Base-by-base conservation (phyloP, 2,113 vertebrate genomes). In the Pampusana beccarii region DNA sequence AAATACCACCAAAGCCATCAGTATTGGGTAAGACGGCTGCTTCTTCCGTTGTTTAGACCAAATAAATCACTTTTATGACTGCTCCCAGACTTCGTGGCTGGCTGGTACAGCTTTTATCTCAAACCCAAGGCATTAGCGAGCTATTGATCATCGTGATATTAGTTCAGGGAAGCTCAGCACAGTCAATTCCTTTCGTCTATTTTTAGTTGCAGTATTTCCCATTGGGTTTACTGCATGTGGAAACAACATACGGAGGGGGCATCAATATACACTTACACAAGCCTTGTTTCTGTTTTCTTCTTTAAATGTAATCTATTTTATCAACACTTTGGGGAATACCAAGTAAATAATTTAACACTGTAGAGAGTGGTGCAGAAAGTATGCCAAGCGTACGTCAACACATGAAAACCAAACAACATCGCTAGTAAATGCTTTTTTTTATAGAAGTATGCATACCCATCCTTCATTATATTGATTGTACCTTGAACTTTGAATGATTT, bases 181-280 rank as follows among this genome's bases (percentile, higher is more conserved):
- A 79, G 88, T 91, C 95, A 91, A 93, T 93, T 88, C 57, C 80
- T 86, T 44, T 48, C 16, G 25, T 26, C 91, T 90, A 91, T 93
- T 95, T 95, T 96, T 82, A 89, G 92, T 16, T 26, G 46, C 57
- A 31, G 51, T 48, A 86, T 80, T 93, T 92, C 92, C 90, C 92
- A n/a, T 9, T 60, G 46, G 69, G 15, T 80, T 79, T 54, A n/a
- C 26, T 74, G 90, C 53, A 81, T 31, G 60, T 56, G 56, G 42
- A 25, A 88, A 79, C 29, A 48, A 60, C 61, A 86, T 9, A 44
- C 0, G 46, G 51, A 78, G 71, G 73, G 53, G 53, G 54, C 50
- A 87, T 70, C 4, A 5, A 75, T 83, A 85, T 71, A 67, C 33
- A 86, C 74, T 83, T 54, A 46, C 0, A 79, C 12, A 56, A 70